These are phyloP conservation scores for Dallia pectoralis DNA, from an alignment of 2,797 vertebrate species.

Conservation along the genomic window DNA sequence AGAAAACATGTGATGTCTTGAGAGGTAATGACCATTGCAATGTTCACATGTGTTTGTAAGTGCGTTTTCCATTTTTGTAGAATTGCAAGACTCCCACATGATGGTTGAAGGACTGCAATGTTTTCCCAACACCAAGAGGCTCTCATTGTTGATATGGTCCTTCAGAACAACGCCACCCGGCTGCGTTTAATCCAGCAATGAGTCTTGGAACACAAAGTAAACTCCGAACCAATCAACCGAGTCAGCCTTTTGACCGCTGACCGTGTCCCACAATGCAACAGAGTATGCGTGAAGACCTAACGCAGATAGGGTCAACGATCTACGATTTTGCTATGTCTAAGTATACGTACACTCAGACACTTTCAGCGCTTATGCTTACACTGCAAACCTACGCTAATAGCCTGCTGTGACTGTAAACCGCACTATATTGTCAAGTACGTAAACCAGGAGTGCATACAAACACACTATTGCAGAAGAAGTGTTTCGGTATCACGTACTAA, in stretches of 20 bases:
- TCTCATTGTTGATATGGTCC: constrained; percentile 12
- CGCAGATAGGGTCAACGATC: constrained; percentile 9
- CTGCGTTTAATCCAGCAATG: constrained; percentile 22
- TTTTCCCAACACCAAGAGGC: no score
- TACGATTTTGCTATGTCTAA: neutral
- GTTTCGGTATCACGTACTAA: no score
- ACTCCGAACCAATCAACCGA: constrained; percentile 21
- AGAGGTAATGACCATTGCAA: no score
- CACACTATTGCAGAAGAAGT: no score
- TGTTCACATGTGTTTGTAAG: constrained; percentile 2
- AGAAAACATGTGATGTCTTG: no score
- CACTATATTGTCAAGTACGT: no score
- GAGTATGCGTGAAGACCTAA: constrained; percentile 21
- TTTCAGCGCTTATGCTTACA: constrained; percentile 4
- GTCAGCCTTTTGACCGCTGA: constrained; percentile 24
- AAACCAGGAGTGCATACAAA: no score
- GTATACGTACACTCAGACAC: neutral
- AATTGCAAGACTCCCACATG: constrained; percentile 35
- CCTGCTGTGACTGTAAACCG: no score
- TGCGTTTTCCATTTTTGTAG: constrained; percentile 31
- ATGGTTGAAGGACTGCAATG: constrained; percentile 16
- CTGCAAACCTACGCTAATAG: neutral
- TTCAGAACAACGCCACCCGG: constrained; percentile 28
- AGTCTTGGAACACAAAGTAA: constrained; percentile 21
- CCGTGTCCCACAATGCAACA: constrained; percentile 23